Evolutionary conservation across 2,113 vertebrate genomes (phyloP), one percentile per base, ranked within the genome.

Genomic region (Orycteropus afer): DNA sequence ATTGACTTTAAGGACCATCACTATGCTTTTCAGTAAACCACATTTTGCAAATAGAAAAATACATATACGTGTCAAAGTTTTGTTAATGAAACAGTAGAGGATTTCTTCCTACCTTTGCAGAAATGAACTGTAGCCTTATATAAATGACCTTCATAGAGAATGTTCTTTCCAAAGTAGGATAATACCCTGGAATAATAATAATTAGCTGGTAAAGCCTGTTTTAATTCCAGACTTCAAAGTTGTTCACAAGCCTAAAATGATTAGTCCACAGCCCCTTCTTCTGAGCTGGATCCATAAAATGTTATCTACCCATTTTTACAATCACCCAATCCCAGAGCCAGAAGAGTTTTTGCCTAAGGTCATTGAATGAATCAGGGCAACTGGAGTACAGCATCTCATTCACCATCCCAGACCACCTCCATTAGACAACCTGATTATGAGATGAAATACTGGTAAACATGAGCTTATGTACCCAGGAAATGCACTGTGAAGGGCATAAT

Each of bases 401-500:
- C 81, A 23, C 6, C 47, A 69, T 73, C 47, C 80, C 93, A 92
- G 90, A 59, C 71, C 40, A 59, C 42, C 63, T 89, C 95, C 91
- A 88, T 87, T 86, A 97, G 96, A 90, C 89, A 95, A 85, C 76
- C 95, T 78, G 95, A 95, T 94, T 89, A 96, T 82, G 83, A 93
- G 81, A 95, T 95, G 96, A 96, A 96, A 93, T 91, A 69, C 91
- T 82, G 65, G 89, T 86, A 96, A 94, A 86, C 89, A 81, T 29
- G 73, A 95, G 94, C 94, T 96, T 95, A 94, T 91, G 83, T 69
- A n/a, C 89, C 80, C 92, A 96, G 96, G 97, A 97, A 97, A 97
- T 97, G 96, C 85, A 91, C 92, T 95, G 96, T 97, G 96, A 97
- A 97, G 93, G 96, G 92, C 95, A 10, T 96, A 97, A 97, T 97